These are phyloP conservation scores for Hyles lineata DNA, from an alignment of 2,888 invertebrate genomes.

Conservation along the genomic window DNA sequence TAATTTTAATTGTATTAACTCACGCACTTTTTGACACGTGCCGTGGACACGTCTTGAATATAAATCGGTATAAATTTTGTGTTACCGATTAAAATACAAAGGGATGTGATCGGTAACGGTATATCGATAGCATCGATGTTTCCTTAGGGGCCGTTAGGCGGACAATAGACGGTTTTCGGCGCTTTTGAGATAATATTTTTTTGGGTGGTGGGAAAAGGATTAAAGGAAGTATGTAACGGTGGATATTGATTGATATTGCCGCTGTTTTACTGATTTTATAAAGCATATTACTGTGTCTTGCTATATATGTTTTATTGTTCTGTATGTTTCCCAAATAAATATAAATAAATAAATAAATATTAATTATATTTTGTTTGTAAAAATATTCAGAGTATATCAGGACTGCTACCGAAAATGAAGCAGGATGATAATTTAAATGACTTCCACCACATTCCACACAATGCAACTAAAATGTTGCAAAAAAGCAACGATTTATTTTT, in stretches of 20 bases:
- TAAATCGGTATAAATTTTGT: conserved; percentile 59
- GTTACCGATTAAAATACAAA: conserved; percentile 64
- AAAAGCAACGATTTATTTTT: too few relatives aligned
- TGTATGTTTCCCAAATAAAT: too few relatives aligned
- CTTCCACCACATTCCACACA: too few relatives aligned
- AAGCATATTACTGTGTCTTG: too few relatives aligned
- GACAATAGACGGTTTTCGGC: conserved; percentile 14
- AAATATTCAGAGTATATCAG: too few relatives aligned
- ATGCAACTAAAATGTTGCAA: too few relatives aligned
- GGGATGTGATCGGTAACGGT: conserved; percentile 58
- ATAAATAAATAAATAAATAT: too few relatives aligned
- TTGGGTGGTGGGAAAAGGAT: background rate
- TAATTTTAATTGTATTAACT: conserved; percentile 73
- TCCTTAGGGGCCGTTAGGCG: conserved; percentile 48
- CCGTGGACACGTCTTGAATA: conserved; percentile 66
- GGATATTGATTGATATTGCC: conserved; percentile 5
- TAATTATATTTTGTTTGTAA: background rate
- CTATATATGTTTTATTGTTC: too few relatives aligned
- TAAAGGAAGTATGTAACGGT: background rate
- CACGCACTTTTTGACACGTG: conserved; percentile 75
- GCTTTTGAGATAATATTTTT: conserved; percentile 17
- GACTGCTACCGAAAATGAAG: too few relatives aligned
- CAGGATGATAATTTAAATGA: too few relatives aligned
- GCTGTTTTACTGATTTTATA: background rate
- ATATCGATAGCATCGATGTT: conserved; percentile 54